Percentiles rank a stretch among this genome's conserved stretches.
phyloP scores from a whole-genome alignment of 2,113 vertebrate genomes.

The Asarcornis scutulata region DNA sequence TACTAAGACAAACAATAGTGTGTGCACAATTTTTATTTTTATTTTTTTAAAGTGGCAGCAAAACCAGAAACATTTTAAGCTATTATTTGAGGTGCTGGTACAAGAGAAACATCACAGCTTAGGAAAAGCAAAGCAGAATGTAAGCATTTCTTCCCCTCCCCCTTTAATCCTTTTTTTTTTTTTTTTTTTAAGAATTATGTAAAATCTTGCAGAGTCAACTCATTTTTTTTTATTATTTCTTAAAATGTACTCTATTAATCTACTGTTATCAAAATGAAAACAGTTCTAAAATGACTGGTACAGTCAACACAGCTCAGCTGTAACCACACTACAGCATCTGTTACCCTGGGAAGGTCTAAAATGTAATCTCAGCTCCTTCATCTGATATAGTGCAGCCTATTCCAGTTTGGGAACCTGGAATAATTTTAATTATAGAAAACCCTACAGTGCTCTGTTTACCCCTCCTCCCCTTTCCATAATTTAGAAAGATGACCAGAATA shows the following conservation, averaged over 20 bases:
- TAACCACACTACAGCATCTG: background rate
- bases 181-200: background rate
- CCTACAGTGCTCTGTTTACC: background rate
- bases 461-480: background rate
- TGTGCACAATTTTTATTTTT: fast-evolving
- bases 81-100: fast-evolving
- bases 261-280: background rate
- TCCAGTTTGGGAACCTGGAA: background rate
- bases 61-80: background rate
- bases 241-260: background rate
- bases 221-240: background rate
- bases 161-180: background rate
- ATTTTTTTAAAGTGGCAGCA: background rate
- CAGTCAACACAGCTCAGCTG: background rate
- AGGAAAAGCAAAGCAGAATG: background rate
- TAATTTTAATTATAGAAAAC: background rate
- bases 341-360: background rate
- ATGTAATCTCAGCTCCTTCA: background rate
- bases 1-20: background rate
- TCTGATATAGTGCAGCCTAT: background rate
- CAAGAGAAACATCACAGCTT: background rate
- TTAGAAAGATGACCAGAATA: background rate
- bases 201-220: background rate
- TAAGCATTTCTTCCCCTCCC: background rate
- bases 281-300: fast-evolving